phyloP scores from a whole-genome alignment of 2,888 invertebrate species.

The Yponomeuta cagnagella region DNA sequence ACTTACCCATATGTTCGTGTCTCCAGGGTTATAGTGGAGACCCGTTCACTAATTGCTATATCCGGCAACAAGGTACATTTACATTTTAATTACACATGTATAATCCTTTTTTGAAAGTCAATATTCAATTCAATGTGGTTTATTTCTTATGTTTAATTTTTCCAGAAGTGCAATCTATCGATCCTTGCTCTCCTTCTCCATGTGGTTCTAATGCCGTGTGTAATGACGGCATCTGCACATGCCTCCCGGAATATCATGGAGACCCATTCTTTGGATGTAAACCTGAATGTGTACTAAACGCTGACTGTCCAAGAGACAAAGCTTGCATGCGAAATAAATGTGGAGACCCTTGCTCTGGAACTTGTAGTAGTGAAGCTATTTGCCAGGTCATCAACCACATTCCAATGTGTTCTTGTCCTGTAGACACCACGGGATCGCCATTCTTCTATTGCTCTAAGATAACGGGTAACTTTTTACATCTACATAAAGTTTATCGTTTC shows the following conservation, averaged over 20 bases:
- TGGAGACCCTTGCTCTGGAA: slow-evolving; percentile 81
- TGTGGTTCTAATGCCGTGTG: slow-evolving; percentile 82
- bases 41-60: slow-evolving; percentile 78
- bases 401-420: slow-evolving; percentile 80
- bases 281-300: slow-evolving; percentile 86
- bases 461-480: slow-evolving; percentile 35
- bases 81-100: neutral
- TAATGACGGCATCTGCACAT: slow-evolving; percentile 80
- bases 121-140: no score
- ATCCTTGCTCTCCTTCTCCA: slow-evolving; percentile 82
- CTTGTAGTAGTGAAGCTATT: slow-evolving; percentile 78
- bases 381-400: slow-evolving; percentile 81
- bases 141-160: slow-evolving; percentile 18
- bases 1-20: slow-evolving; percentile 82
- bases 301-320: slow-evolving; percentile 80
- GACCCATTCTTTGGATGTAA: slow-evolving; percentile 84
- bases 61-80: slow-evolving; percentile 39
- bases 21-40: slow-evolving; percentile 81
- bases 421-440: slow-evolving; percentile 80
- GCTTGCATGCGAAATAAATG: slow-evolving; percentile 87
- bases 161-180: slow-evolving; percentile 54
- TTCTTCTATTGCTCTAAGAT: slow-evolving; percentile 73
- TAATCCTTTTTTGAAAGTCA: no score
- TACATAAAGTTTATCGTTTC: neutral
- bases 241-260: slow-evolving; percentile 82